Evolutionary conservation across 2,113 vertebrate genomes (phyloP), one percentile per base, ranked within the genome.

Genomic region (Furnarius figulus): DNA sequence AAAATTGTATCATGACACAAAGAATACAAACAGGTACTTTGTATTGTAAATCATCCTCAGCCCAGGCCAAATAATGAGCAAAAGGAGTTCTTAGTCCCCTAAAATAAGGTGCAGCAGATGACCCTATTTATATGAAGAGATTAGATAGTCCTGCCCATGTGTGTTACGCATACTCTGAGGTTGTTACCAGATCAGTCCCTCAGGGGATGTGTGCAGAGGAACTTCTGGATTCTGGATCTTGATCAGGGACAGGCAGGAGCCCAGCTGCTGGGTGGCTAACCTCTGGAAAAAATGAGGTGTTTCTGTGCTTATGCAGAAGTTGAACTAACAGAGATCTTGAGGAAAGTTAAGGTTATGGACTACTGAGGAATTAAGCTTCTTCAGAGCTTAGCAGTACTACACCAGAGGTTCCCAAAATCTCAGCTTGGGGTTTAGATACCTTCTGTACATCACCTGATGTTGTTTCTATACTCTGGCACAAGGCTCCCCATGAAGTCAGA

Each of bases 101-200:
- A 59, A 84, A 88, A 47, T 44, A 80, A 77, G 30, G 37, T 80
- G 73, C 87, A 88, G 68, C 52, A 78, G 68, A 67, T 74, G 68
- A 73, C 39, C 33, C 59, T 86, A 14, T 88, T 71, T 63, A n/a
- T 47, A 67, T 10, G 3, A 91, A 83, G 37, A 78, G 8, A 7
- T 30, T 18, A 84, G 55, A 47, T 89, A 88, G 90, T 63, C 68
- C 65, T 95, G 72, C 27, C 3, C 2, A 37, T 28, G 61, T 85
- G 59, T 35, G 5, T 81, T 81, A 75, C 1, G 7, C 19, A 6
- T 72, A 35, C 52, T 97, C 83, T 80, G 84, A 96, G 73, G 55
- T 95, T 72, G 91, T 94, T 96, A 95, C 94, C 91, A 97, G 91
- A 95, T 92, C 96, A 97, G 61, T 35, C 95, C 93, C 80, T 96